Conservation (phyloP, 2,888 invertebrate genomes). For the Aporophyla nigra region DNA sequence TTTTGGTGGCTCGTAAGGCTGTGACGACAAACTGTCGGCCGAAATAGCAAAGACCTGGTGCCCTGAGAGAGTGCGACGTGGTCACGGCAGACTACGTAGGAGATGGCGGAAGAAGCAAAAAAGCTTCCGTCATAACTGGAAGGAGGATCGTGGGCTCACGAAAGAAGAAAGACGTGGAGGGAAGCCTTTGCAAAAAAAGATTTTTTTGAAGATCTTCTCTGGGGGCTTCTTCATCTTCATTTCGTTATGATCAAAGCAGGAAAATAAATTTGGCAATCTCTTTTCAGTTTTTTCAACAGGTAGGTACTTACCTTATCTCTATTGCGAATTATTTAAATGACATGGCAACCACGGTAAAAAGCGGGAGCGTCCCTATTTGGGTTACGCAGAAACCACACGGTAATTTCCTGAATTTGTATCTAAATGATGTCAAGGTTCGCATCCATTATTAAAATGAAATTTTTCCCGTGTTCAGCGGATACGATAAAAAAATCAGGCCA, state of each 20-base stretch:
- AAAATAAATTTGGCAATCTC: not conserved
- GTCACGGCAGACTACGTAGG: too few species aligned
- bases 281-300: not conserved
- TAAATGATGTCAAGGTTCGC: constrained; percentile 48
- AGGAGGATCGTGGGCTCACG: too few species aligned
- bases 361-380: constrained; percentile 18
- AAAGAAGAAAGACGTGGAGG: too few species aligned
- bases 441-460: constrained; percentile 41
- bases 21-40: too few species aligned
- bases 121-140: too few species aligned
- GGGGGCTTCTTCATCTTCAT: not conserved
- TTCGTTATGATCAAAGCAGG: not conserved
- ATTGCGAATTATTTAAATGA: constrained; percentile 10
- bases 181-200: too few species aligned
- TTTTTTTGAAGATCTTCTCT: not conserved
- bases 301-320: not conserved
- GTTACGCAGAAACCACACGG: constrained; percentile 32
- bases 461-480: constrained; percentile 45
- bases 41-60: too few species aligned
- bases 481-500: constrained; percentile 56
- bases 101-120: too few species aligned
- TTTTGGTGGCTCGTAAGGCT: too few species aligned
- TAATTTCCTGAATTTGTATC: constrained; percentile 46
- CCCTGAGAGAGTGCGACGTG: too few species aligned
- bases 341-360: constrained; percentile 30